Evolutionary conservation across 2,888 invertebrate species (phyloP).

Genomic region (Malthinus seriepunctatus): DNA sequence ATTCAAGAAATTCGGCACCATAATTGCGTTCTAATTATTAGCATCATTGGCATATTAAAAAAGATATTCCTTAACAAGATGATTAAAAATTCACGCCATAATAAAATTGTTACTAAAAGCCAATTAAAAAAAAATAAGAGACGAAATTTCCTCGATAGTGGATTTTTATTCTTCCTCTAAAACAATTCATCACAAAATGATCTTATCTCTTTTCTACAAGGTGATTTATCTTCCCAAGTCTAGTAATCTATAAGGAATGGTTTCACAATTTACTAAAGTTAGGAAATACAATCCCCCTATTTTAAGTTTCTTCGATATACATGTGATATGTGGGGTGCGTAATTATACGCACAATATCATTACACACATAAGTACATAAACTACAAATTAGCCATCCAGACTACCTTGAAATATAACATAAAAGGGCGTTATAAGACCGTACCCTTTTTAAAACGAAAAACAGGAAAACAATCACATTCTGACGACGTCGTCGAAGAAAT

Average conservation of each 20-base stretch:
- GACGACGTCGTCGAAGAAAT: conserved; percentile 17
- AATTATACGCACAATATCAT: conserved; percentile 24
- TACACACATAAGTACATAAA: conserved; percentile 6
- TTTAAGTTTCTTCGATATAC: background rate
- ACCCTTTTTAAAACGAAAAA: conserved; percentile 3
- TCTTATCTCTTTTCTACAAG: conserved; percentile 13
- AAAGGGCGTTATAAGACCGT: conserved; percentile 31
- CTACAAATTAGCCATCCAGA: conserved; percentile 37
- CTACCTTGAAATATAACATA: conserved; percentile 34
- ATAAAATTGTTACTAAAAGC: too few species aligned
- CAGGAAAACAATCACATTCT: conserved; percentile 28
- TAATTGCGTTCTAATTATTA: too few species aligned
- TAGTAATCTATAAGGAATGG: conserved; percentile 10
- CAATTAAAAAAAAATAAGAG: too few species aligned
- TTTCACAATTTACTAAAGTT: conserved; percentile 5
- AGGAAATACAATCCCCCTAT: conserved; percentile 2
- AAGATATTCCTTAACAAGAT: too few species aligned
- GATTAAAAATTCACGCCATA: too few species aligned
- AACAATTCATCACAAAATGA: conserved; percentile 15
- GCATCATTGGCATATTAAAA: too few species aligned
- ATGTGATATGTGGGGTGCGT: conserved; percentile 9
- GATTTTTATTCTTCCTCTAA: background rate
- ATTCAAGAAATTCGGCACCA: too few species aligned
- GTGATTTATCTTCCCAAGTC: conserved; percentile 12
- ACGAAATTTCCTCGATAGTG: too few species aligned